Evolutionary conservation across 2,797 vertebrate genomes (phyloP), one percentile per base, ranked within the genome.

Genomic region (Falco berigora): DNA sequence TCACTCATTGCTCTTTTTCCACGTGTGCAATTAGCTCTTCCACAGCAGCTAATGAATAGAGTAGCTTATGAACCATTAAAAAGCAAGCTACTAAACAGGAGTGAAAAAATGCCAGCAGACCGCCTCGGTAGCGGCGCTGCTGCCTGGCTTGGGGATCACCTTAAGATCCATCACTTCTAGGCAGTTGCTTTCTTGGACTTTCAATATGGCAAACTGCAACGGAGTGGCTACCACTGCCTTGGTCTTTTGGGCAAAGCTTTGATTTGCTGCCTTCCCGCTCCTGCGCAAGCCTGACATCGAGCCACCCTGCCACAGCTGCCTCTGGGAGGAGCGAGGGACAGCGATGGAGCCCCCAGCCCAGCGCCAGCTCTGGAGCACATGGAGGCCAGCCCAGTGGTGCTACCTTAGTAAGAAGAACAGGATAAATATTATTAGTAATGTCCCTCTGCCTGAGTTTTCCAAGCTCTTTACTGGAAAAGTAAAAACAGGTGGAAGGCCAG

Each of bases 11-110:
- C 92, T 92, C 86, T 94, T 72, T 50, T 63, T 95, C 44, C 62
- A 75, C 0, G 2, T 77, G 69, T 72, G 62, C 94, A 93, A 95
- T 95, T 91, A 95, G 74, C 86, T 94, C 23, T 95, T 84, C 66
- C 75, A 66, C 69, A 83, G 86, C 56, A 85, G 71, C 73, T 94
- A 95, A 96, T 96, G 88, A 96, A 94, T 83, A 66, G 81, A 84
- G 87, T 12, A 91, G 55, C 52, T 88, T 81, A 91, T 69, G 86
- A 94, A 80, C 75, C 85, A 86, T 85, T 95, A 78, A 82, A 94
- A 82, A 75, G 62, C 66, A 86, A 77, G 64, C 63, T 86, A 86
- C 81, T 81, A 58, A 76, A 77, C 13, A 46, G 53, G 73, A 92
- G 40, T 47, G 53, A 84, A 89, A 72, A 68, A 52, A 30, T 27